Conservation (phyloP, 2,113 vertebrate genomes). For the Etia nguti region DNA sequence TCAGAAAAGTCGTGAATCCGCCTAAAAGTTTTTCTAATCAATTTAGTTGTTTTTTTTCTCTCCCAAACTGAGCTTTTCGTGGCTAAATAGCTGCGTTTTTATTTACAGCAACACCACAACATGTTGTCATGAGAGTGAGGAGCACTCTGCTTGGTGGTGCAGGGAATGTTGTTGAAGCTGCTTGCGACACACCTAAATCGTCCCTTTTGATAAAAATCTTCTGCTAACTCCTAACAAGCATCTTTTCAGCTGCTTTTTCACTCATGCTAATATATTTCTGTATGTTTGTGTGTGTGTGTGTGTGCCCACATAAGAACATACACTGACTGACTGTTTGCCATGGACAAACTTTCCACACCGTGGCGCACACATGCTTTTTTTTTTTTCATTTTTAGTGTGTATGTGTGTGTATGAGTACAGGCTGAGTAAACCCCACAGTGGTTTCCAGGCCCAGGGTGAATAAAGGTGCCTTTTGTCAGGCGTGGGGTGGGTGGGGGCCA, state of each 20-base stretch:
- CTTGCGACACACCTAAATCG: not conserved
- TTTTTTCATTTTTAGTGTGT: not conserved
- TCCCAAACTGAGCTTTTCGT: not conserved
- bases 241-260: slow-evolving; percentile 56
- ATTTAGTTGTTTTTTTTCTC: not conserved
- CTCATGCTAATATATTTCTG: slow-evolving; percentile 23
- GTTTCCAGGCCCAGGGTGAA: slow-evolving; percentile 70
- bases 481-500: slow-evolving; percentile 45
- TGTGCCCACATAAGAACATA: slow-evolving; percentile 10
- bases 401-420: slow-evolving; percentile 40
- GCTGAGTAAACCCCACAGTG: slow-evolving; percentile 60
- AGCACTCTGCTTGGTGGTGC: not conserved
- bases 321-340: slow-evolving; percentile 50
- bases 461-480: slow-evolving; percentile 97
- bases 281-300: not conserved
- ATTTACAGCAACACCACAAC: not conserved
- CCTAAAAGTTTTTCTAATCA: not conserved
- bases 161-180: not conserved
- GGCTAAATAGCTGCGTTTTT: not conserved
- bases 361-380: not conserved
- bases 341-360: slow-evolving; percentile 59
- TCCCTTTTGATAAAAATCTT: not conserved
- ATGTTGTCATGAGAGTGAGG: not conserved
- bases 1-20: rapidly evolving
- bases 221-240: slow-evolving; percentile 32